These are phyloP conservation scores for Brenthis hecate DNA, from an alignment of 2,888 invertebrate genomes.

Conservation along the genomic window DNA sequence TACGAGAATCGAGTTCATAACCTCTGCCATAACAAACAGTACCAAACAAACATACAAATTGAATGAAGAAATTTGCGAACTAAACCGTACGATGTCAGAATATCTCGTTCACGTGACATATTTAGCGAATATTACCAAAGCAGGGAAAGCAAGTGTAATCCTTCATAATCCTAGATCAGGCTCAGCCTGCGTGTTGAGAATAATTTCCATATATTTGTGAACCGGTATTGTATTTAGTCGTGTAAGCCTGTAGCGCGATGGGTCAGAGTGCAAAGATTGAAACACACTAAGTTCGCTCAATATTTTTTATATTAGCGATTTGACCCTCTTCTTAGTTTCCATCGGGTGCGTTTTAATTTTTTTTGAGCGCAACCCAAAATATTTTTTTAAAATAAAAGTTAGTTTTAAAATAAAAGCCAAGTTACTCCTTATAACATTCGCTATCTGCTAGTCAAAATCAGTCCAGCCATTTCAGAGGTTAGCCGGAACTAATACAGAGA, in stretches of 20 bases:
- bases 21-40: neutral
- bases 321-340: too few species aligned
- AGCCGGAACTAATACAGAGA: too few species aligned
- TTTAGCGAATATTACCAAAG: slow-evolving; percentile 24
- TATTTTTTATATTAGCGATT: neutral
- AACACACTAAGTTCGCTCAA: slow-evolving; percentile 25
- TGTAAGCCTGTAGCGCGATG: slow-evolving; percentile 48
- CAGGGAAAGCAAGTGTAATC: slow-evolving; percentile 40
- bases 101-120: slow-evolving; percentile 29
- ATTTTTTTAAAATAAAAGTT: too few species aligned
- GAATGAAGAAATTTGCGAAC: too few species aligned
- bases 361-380: too few species aligned
- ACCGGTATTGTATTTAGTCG: slow-evolving; percentile 52
- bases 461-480: too few species aligned
- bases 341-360: too few species aligned
- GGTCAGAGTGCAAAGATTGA: slow-evolving; percentile 39
- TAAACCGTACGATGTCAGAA: slow-evolving; percentile 51
- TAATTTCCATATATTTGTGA: slow-evolving; percentile 59
- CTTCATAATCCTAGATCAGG: slow-evolving; percentile 54
- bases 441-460: too few species aligned
- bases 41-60: neutral
- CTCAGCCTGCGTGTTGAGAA: slow-evolving; percentile 51
- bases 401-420: too few species aligned
- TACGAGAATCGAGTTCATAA: too few species aligned
- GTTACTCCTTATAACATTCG: too few species aligned